Base-by-base conservation (phyloP, 1,140 invertebrate species). In the Diplogasteroides magnus region DNA sequence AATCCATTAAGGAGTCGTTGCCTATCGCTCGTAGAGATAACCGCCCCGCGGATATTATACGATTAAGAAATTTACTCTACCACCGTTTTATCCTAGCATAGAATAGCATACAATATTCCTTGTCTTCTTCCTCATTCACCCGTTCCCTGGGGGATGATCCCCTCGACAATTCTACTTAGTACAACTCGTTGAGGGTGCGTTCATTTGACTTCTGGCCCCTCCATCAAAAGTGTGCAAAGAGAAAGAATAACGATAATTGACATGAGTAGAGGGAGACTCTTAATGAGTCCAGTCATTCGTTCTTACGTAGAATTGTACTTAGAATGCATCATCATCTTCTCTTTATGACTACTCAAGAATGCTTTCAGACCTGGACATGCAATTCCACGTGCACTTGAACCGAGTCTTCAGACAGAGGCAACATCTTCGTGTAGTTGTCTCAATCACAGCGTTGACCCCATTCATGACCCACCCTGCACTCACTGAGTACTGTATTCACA, bases 361-460 rank as follows among this genome's bases (percentile, higher is more conserved):
- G 29, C 23, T 15, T 25, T 23, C 76, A 48, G 2, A 74, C 79
- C 69, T 80, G 75, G 3, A 80, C 80, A 59, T 78, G 80, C 71
- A 81, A 61, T 67, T 81, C 79, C 32, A 81, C 70, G 32, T 82
- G 74, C 0, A 81, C 79, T 67, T 71, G 68, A 1, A 81, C 79
- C 61, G 68, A 69, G 2, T 78, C 79, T 59, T 81, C 79, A 1
- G 78, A 74, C 61, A 79, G 79, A 6, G 79, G 79, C 55, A 81
- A 64, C 71, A 72, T 77, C 69, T 81, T 81, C 19, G 79, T 82
- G 64, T 81, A 81, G 61, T 81, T 81, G 19, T 23, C 32, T n/a
- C n/a, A 71, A 81, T 81, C 32, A 82, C 58, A 60, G 74, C 65
- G 32, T 68, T 60, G 55, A 80, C 68, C 56, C 81, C 81, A 58